Conservation (phyloP, 2,797 vertebrate species). For the Sebastes ruberrimus region DNA sequence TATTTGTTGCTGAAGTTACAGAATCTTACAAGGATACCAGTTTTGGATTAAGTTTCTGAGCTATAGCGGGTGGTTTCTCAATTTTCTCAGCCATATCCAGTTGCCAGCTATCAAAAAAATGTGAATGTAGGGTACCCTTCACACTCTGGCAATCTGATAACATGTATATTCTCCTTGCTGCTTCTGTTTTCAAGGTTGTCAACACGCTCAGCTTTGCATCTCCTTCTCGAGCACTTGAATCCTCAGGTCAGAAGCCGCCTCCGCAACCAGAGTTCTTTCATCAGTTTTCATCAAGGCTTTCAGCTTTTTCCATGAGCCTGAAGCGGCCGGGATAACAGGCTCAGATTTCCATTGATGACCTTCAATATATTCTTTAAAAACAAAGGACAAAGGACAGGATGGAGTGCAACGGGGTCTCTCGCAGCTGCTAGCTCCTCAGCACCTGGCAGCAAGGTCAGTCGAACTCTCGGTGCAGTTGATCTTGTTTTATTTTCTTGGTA, state of each 20-base stretch:
- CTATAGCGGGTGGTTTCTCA: not conserved
- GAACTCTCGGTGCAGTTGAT: not conserved
- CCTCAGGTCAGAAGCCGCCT: not conserved
- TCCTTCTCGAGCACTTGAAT: not conserved
- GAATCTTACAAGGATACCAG: too few species aligned
- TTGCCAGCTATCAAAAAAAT: not conserved
- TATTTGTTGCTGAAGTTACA: not conserved
- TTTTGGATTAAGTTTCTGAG: not conserved
- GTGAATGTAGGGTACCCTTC: not conserved
- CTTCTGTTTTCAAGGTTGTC: not conserved
- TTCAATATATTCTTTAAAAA: not conserved
- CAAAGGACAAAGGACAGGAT: not conserved
- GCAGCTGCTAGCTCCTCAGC: not conserved
- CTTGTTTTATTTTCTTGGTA: not conserved
- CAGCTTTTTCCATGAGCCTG: not conserved
- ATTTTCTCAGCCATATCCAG: not conserved
- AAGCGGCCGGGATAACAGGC: not conserved
- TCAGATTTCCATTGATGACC: not conserved
- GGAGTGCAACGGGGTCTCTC: not conserved
- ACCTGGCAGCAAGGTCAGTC: not conserved
- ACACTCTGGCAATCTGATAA: not conserved
- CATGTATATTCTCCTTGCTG: not conserved
- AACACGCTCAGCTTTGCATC: not conserved
- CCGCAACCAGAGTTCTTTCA: not conserved
- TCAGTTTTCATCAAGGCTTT: not conserved